These are phyloP conservation scores for Myathropa florea DNA, from an alignment of 2,888 invertebrate species.

Conservation along the genomic window DNA sequence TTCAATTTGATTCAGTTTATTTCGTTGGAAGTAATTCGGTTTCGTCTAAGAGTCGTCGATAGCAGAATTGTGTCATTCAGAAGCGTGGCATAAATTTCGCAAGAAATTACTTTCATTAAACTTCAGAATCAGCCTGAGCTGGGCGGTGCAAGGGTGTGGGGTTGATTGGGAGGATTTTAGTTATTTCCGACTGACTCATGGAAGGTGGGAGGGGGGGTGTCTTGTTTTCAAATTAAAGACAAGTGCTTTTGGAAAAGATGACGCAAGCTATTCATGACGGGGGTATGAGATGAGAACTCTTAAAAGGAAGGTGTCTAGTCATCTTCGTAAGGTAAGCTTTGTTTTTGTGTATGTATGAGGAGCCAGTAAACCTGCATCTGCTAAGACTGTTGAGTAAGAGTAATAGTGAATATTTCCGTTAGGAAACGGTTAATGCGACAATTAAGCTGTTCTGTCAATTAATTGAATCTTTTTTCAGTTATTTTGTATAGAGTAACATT, in stretches of 20 bases:
- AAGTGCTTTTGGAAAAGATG: background rate
- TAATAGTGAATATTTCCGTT: background rate
- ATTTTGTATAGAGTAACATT: too few relatives aligned
- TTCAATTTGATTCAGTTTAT: conserved; percentile 68
- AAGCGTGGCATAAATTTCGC: conserved; percentile 45
- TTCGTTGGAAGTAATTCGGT: conserved; percentile 66
- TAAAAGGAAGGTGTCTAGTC: background rate
- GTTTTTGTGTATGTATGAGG: background rate
- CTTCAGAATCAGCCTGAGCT: background rate
- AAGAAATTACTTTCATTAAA: conserved; percentile 56
- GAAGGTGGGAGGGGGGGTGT: background rate
- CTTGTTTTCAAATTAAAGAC: background rate
- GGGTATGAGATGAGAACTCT: background rate
- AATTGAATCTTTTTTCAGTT: too few relatives aligned
- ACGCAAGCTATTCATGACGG: background rate
- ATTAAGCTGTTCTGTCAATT: background rate
- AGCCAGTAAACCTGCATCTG: background rate
- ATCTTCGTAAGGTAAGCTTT: background rate
- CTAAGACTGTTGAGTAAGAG: background rate
- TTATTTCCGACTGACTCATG: conserved; percentile 18
- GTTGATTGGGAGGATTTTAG: background rate
- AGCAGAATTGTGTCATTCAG: conserved; percentile 27
- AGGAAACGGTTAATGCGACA: background rate
- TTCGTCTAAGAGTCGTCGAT: conserved; percentile 32
- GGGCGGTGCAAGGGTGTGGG: background rate